A percentile compares a stretch with the other conserved stretches of the same genome.
phyloP scores from a whole-genome alignment of 2,888 invertebrate genomes.

The Meteorus cinctellus region DNA sequence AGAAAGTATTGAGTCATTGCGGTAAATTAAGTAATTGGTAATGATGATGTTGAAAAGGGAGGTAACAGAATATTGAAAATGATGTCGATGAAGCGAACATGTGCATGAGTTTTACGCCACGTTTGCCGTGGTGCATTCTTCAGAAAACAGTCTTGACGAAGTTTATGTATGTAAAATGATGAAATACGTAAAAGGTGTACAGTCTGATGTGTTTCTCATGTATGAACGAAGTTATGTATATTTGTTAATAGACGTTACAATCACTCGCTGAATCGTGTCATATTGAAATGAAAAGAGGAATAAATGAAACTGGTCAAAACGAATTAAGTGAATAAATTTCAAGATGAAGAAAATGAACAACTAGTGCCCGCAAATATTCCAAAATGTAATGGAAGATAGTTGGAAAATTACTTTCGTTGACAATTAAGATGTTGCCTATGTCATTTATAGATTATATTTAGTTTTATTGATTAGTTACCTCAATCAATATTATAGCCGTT shows the following conservation, averaged over 20 bases:
- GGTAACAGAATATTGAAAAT: conserved; percentile 28
- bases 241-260: conserved; percentile 62
- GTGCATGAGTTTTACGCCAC: conserved; percentile 22
- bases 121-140: conserved; percentile 24
- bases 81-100: conserved; percentile 26
- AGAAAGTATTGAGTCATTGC: conserved; percentile 66
- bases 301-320: background rate
- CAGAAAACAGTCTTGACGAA: conserved; percentile 28
- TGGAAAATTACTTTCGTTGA: background rate
- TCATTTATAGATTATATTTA: conserved; percentile 4
- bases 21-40: background rate
- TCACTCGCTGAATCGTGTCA: conserved; percentile 42
- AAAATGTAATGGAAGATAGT: background rate
- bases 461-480: conserved; percentile 4
- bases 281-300: background rate
- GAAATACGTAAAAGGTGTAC: conserved; percentile 22
- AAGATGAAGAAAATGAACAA: background rate
- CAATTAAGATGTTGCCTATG: background rate
- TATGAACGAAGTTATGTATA: conserved; percentile 61
- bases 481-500: conserved; percentile 4
- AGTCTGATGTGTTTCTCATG: conserved; percentile 41
- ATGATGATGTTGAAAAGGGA: background rate
- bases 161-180: conserved; percentile 31
- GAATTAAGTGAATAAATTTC: background rate
- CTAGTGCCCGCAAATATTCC: background rate